phyloP scores from a whole-genome alignment of 2,888 invertebrate species.

The Xanthostigma xanthostigma region DNA sequence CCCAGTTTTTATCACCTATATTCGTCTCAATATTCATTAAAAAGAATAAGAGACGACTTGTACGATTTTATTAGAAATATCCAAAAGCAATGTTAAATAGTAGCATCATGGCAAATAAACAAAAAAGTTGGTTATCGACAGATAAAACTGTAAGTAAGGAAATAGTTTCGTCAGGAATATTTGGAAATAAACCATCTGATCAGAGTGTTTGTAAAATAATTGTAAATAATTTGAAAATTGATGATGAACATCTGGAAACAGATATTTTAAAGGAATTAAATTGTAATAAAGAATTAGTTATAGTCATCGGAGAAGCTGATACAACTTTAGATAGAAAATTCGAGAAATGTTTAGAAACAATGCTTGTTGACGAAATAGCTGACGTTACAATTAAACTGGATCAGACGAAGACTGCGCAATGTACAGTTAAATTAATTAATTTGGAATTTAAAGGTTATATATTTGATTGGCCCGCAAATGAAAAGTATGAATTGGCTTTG shows the following conservation, averaged over 20 bases:
- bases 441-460: slow-evolving; percentile 28
- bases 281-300: slow-evolving; percentile 12
- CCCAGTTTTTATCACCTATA: slow-evolving; percentile 17
- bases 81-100: no score
- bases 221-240: slow-evolving; percentile 15
- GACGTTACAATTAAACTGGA: slow-evolving; percentile 27
- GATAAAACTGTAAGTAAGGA: slow-evolving; percentile 24
- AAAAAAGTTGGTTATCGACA: slow-evolving; percentile 19
- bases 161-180: slow-evolving; percentile 18
- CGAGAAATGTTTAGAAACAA: slow-evolving; percentile 31
- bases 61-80: no score
- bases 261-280: slow-evolving; percentile 11
- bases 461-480: slow-evolving; percentile 26
- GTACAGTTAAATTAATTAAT: slow-evolving; percentile 25
- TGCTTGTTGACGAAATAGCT: slow-evolving; percentile 31
- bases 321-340: slow-evolving; percentile 31
- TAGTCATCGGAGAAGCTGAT: slow-evolving; percentile 28
- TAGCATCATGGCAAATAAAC: slow-evolving; percentile 3
- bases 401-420: slow-evolving; percentile 17
- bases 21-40: background rate
- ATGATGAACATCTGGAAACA: slow-evolving; percentile 1
- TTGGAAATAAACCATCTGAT: slow-evolving; percentile 25
- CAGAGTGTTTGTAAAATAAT: slow-evolving; percentile 22
- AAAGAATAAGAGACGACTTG: no score
- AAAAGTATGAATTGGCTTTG: slow-evolving; percentile 28